Evolutionary conservation across 1,140 invertebrate species (phyloP).

Genomic region (Phymastichus coffea): DNA sequence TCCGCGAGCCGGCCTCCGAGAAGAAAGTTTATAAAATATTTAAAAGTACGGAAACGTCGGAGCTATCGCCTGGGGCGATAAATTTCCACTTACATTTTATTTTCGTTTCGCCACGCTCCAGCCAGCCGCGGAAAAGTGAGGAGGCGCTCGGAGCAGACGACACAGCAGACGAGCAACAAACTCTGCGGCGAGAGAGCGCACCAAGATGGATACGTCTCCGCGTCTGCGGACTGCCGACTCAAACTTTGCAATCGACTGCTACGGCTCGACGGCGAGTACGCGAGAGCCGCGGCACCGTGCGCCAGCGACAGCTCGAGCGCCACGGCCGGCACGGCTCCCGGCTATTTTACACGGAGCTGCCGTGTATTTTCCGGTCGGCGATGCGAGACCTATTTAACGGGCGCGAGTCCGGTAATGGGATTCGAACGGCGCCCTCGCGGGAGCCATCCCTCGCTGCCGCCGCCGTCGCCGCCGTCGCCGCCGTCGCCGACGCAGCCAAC

Average conservation of each 20-base stretch:
- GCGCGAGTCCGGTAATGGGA: conserved; percentile 59
- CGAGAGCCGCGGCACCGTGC: too few species aligned
- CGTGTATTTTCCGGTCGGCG: conserved; percentile 59
- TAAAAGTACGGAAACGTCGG: conserved; percentile 57
- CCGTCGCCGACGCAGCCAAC: conserved; percentile 14
- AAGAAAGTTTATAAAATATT: conserved; percentile 60
- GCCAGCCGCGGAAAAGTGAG: conserved; percentile 20
- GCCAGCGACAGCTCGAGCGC: too few species aligned
- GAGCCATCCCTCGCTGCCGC: conserved; percentile 48
- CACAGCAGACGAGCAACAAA: neutral
- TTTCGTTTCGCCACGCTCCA: conserved; percentile 51
- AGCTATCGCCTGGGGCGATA: conserved; percentile 56
- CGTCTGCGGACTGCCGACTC: too few species aligned
- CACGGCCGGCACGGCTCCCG: neutral
- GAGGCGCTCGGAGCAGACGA: conserved; percentile 2
- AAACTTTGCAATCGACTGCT: too few species aligned
- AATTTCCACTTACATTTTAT: conserved; percentile 60
- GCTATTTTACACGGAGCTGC: conserved; percentile 37
- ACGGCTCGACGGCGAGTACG: too few species aligned
- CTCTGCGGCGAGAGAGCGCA: conserved; percentile 6
- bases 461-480: conserved; percentile 32
- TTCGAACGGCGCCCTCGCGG: conserved; percentile 53
- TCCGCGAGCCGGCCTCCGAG: conserved; percentile 31
- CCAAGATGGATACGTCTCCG: neutral
- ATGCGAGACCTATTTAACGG: conserved; percentile 60